Evolutionary conservation across 2,888 invertebrate species (phyloP), one percentile per base, ranked within the genome.

Genomic region (Plutella xylostella): DNA sequence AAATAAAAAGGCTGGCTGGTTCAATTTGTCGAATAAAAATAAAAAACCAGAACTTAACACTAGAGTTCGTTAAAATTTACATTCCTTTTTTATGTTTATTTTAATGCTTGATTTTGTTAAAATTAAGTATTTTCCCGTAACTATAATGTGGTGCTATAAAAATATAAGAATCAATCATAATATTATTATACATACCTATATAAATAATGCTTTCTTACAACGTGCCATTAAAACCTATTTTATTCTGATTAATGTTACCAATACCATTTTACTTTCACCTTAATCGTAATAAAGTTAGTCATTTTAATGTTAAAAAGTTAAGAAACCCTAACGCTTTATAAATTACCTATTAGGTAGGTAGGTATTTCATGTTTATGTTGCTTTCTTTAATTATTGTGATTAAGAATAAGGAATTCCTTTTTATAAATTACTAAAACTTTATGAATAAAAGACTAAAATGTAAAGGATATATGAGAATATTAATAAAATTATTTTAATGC

Each of bases 1-100:
- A 41, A 88, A 87, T 59, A 90, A 90, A 66, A 88, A 89, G 49
- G 90, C 91, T 30, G 90, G 90, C 45, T 91, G 91, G 91, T 90
- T 91, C 60, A 90, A 88, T 64, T 67, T 89, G 58, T 74, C 83
- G 1, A 89, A 63, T 55, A 82, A 79, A 55, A 82, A 72, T 55
- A 79, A 80, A 50, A 78, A 78, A 55, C 68, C 65, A 4, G 80
- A 82, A 55, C 56, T 68, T n/a, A 79, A 69, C 42, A 69, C 71
- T 45, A 68, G 82, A 54, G 80, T 82, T 19, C 80, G 80, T 50
- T 80, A 62, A 60, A 35, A 5, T 20, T 3, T 28, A 28, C n/a
- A n/a, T n/a, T n/a, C n/a, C n/a, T 17, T 33, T 11, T 25, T 25
- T 7, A 25, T 25, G 6, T 11, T 5, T 5, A 25, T 5, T 25